A percentile compares a stretch with the other conserved stretches of the same genome.
Evolutionary conservation across 2,797 vertebrate species (phyloP).

Genomic region (Melopsittacus undulatus): DNA sequence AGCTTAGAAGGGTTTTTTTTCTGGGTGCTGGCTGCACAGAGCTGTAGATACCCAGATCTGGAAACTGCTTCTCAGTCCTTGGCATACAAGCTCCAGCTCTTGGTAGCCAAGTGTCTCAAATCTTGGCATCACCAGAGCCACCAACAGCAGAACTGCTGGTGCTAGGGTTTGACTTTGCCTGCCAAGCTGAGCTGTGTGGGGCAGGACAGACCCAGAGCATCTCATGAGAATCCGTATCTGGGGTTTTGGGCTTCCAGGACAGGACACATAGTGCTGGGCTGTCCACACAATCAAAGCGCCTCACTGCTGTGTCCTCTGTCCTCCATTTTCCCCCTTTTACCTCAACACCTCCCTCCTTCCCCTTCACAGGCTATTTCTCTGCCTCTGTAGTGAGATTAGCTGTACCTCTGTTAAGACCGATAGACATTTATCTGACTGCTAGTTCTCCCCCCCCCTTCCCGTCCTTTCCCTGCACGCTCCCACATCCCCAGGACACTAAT

Average conservation of each 20-base stretch:
- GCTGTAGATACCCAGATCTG: neutral
- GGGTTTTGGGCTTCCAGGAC: neutral
- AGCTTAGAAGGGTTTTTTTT: neutral
- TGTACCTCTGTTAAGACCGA: neutral
- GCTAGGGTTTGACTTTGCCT: neutral
- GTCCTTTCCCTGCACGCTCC: neutral
- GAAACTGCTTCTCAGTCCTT: neutral
- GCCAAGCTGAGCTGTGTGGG: neutral
- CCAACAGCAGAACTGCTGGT: neutral
- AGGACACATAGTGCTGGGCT: neutral
- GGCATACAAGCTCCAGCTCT: neutral
- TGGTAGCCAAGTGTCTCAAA: neutral
- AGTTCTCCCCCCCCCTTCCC: neutral
- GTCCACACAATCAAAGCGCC: neutral
- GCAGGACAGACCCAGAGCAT: neutral
- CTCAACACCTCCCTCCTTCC: neutral
- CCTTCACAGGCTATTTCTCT: neutral
- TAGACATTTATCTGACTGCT: neutral
- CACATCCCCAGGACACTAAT: neutral
- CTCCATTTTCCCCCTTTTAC: neutral
- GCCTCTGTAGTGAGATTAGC: neutral
- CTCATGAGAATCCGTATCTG: rapidly evolving
- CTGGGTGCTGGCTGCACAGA: neutral
- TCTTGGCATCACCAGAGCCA: neutral
- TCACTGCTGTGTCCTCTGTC: neutral